Evolutionary conservation across 2,797 vertebrate species (phyloP).

Genomic region (Chanos chanos): DNA sequence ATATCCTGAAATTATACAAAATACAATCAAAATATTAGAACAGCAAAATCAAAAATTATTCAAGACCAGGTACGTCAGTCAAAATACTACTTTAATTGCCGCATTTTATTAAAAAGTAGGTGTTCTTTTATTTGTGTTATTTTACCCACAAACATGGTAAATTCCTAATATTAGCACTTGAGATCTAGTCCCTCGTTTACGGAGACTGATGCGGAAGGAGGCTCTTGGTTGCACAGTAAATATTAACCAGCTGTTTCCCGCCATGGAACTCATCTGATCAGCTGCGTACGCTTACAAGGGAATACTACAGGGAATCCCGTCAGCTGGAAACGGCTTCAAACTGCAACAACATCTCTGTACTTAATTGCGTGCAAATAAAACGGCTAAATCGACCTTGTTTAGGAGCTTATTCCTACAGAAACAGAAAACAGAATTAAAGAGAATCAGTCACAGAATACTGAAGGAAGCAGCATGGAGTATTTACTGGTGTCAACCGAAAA

Average conservation of each 20-base stretch:
- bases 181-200: constrained; percentile 96
- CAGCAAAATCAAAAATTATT: no score
- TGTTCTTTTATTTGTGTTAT: no score
- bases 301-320: constrained; percentile 78
- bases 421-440: constrained; percentile 9
- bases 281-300: constrained; percentile 78
- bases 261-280: constrained; percentile 94
- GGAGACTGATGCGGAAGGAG: constrained; percentile 83
- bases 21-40: no score
- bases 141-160: no score
- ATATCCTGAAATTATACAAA: no score
- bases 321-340: constrained; percentile 79
- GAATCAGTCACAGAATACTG: constrained; percentile 57
- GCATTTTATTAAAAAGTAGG: no score
- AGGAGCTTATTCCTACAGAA: neutral
- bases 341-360: constrained; percentile 75
- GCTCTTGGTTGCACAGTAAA: constrained; percentile 80
- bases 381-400: constrained; percentile 12
- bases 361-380: constrained; percentile 47
- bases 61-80: no score
- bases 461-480: constrained; percentile 91
- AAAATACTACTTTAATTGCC: no score
- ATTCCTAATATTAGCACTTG: no score
- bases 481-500: constrained; percentile 98
- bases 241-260: constrained; percentile 99